Evolutionary conservation across 1,140 invertebrate species (phyloP), one percentile per base, ranked within the genome.

Genomic region (Bemisia tabaci): DNA sequence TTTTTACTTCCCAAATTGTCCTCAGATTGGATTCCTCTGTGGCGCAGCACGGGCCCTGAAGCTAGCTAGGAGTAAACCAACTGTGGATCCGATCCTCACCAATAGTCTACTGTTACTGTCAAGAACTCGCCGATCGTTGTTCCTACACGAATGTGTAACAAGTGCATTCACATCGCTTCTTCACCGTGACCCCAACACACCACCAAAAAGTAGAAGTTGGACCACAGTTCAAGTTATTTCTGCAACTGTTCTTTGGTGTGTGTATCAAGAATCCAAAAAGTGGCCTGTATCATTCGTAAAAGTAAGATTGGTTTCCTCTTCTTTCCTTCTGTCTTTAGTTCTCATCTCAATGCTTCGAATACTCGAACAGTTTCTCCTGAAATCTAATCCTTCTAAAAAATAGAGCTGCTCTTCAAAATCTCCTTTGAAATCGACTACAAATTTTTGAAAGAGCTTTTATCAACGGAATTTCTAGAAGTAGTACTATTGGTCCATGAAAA

Each of bases 151-250:
- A 72, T 81, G 85, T 61, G 85, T 94, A 17, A 83, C 88, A 22
- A 86, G 89, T 73, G 91, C 86, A 1, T 79, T 97, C 2, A 85
- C 91, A 65, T 91, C 88, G 24, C 78, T 94, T n/a, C 77, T 97
- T 60, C 88, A 90, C 72, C 79, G 90, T 60, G 92, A 95, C 71
- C 78, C 77, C 33, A 70, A 74, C 24, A 23, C 76, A 27, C 75
- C 73, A 66, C 76, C 77, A 62, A 70, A 69, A 59, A 72, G 76
- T 5, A 81, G 80, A 71, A 76, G 77, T 21, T 80, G 77, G 71
- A 74, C 82, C 76, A 86, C 79, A 76, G 83, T 86, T 66, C 87
- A 91, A 68, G 87, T 95, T 17, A 75, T 96, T 12, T 89, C 90
- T 39, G 88, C 91, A 65, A 95, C 94, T 80, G 81, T 97, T 68